Conservation (phyloP, 2,797 vertebrate species). For the Chloroceryle amazona region DNA sequence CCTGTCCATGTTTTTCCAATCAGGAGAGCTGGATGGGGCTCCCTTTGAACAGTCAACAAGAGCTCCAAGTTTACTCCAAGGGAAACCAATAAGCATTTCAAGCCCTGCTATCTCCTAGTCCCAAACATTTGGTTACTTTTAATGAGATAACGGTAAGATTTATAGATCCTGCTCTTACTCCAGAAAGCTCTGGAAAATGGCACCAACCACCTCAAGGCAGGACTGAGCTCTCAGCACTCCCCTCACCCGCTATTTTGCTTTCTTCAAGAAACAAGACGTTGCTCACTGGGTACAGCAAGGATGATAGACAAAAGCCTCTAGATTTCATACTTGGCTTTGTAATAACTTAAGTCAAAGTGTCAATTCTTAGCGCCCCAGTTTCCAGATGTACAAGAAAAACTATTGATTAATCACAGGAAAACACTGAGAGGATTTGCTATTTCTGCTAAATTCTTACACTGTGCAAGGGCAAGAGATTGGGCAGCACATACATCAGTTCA, state of each 20-base stretch:
- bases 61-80: conserved; percentile 25
- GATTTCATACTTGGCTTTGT: not conserved
- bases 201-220: not conserved
- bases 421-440: not conserved
- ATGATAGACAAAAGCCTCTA: not conserved
- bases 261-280: not conserved
- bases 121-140: conserved; percentile 42
- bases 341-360: not conserved
- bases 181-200: conserved; percentile 29
- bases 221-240: not conserved
- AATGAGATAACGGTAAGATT: conserved; percentile 13
- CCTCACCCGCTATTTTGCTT: fast-evolving
- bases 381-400: not conserved
- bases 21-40: conserved; percentile 46
- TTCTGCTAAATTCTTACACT: not conserved
- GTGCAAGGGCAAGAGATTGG: not conserved
- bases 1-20: conserved; percentile 44
- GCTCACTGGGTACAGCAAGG: not conserved
- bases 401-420: not conserved
- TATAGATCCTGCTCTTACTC: not conserved
- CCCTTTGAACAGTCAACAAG: conserved; percentile 33
- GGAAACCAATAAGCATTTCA: not conserved
- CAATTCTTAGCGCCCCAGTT: not conserved
- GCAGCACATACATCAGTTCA: not conserved
- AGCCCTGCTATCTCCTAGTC: conserved; percentile 6